Base-by-base conservation (phyloP, 2,797 vertebrate genomes). In the Echeneis naucrates region DNA sequence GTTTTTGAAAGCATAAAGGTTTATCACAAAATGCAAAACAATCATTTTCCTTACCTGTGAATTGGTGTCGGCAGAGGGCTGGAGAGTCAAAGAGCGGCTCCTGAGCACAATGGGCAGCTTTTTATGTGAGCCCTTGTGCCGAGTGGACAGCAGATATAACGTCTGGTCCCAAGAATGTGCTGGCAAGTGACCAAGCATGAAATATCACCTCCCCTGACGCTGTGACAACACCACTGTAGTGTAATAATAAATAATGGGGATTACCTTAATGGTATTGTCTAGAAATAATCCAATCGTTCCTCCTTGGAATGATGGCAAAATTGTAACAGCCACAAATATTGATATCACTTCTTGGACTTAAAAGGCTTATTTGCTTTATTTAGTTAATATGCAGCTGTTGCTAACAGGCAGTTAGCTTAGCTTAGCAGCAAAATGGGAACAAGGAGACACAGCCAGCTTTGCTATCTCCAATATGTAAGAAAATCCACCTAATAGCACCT, bases 111-210 rank as follows among this genome's bases (percentile, higher is more conserved):
- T 89, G 89, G 80, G 74, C 69, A 48, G 86, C 81, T 85, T 93
- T 93, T 89, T 91, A 92, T 93, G 77, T 33, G 81, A 70, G 85
- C 51, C 7, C 37, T 51, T 45, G 69, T 54, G 53, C 67, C 11
- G 23, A 75, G 76, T 68, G 82, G 78, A 72, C 73, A 81, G 84
- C 86, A 92, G 83, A 92, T 94, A 91, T 91, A 92, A 91, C 74
- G 82, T 88, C 85, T 87, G 90, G 62, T 83, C 87, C 72, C 65
- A 92, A 75, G 90, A 93, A 93, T 93, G 89, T 58, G 66, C 82
- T 94, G 93, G 93, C 91, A 72, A 2, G 10, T 65, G 67, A 65
- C 89, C 92, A 83, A 59, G 84, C 68, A 78, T 82, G 75, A 90
- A 87, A 92, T 83, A 87, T 85, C 87, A 87, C 79, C 87, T 85